Evolutionary conservation across 2,888 invertebrate genomes (phyloP).

Genomic region (Tiliacea aurago): DNA sequence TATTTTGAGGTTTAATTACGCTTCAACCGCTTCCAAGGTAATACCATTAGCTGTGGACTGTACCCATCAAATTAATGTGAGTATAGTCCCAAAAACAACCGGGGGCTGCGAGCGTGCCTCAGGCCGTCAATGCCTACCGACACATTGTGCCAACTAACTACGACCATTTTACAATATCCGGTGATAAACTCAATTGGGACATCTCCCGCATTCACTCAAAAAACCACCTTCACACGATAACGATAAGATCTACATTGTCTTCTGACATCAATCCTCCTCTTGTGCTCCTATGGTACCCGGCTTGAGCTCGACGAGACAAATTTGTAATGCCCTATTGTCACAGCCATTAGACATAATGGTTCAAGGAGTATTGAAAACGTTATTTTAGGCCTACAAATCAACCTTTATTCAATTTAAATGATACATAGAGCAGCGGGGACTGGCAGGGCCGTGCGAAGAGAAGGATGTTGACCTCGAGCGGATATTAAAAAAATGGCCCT

Average conservation of each 20-base stretch:
- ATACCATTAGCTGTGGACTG: conserved; percentile 63
- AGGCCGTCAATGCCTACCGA: conserved; percentile 82
- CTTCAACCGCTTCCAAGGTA: conserved; percentile 54
- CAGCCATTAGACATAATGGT: conserved; percentile 87
- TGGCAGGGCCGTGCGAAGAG: conserved; percentile 78
- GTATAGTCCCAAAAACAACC: conserved; percentile 73
- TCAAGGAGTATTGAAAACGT: conserved; percentile 88
- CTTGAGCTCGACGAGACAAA: conserved; percentile 80
- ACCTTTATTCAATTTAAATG: conserved; percentile 83
- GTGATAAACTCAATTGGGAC: conserved; percentile 87
- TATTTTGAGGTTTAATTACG: conserved; percentile 59
- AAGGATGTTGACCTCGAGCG: conserved; percentile 85
- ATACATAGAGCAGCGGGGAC: conserved; percentile 71
- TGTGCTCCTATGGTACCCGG: conserved; percentile 65
- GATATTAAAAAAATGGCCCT: conserved; percentile 88
- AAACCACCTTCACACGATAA: conserved; percentile 73
- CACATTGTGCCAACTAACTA: conserved; percentile 82
- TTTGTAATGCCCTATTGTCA: conserved; percentile 89
- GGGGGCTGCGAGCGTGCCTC: conserved; percentile 70
- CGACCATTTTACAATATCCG: conserved; percentile 89
- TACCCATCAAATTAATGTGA: conserved; percentile 68
- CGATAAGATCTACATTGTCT: conserved; percentile 78
- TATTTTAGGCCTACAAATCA: conserved; percentile 85
- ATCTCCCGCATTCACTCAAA: conserved; percentile 69
- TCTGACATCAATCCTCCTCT: conserved; percentile 55